Base-by-base conservation (phyloP, 2,113 vertebrate genomes). In the Cariama cristata region DNA sequence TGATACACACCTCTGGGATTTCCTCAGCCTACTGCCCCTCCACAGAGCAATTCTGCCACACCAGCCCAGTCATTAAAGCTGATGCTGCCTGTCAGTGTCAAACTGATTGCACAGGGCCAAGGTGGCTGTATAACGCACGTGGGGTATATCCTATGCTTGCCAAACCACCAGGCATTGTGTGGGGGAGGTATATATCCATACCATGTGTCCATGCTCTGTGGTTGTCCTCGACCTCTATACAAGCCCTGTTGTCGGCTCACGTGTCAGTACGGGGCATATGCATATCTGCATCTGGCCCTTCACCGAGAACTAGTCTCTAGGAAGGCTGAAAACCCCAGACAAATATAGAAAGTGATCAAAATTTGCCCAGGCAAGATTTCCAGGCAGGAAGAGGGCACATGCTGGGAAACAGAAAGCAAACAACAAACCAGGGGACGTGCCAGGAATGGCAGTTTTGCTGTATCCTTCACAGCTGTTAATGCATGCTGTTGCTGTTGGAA, bases 341-440 rank as follows among this genome's bases (percentile, higher is more conserved):
- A 75, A 94, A 95, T 60, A 95, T 16, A 91, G 73, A 90, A 94
- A 72, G 58, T 40, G 33, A 85, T 72, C 30, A 63, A 85, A 85
- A 72, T 82, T 89, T 71, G 18, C 23, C 72, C n/a, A 44, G 84
- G 56, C 50, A 89, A 77, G 42, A 33, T 55, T 84, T 96, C 44
- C 52, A 87, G 47, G 47, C 26, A 82, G 45, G 42, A 85, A 72
- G 71, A 52, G 33, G 49, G 33, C 30, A 75, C 53, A 56, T 56
- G 21, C 20, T 72, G 49, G 66, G 69, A 93, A 85, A 72, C 18
- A 75, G 64, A 89, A 88, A 93, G 58, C 40, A 84, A 95, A 87
- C n/a, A 82, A 32, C 19, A 81, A 79, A 71, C 38, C 40, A 56
- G 23, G 12, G 17, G 44, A 55, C 5, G 0, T 47, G 76, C 12